Percentiles rank a stretch among this genome's conserved stretches.
Conservation (phyloP, 1,140 invertebrate species). For the Pogonomyrmex barbatus region DNA sequence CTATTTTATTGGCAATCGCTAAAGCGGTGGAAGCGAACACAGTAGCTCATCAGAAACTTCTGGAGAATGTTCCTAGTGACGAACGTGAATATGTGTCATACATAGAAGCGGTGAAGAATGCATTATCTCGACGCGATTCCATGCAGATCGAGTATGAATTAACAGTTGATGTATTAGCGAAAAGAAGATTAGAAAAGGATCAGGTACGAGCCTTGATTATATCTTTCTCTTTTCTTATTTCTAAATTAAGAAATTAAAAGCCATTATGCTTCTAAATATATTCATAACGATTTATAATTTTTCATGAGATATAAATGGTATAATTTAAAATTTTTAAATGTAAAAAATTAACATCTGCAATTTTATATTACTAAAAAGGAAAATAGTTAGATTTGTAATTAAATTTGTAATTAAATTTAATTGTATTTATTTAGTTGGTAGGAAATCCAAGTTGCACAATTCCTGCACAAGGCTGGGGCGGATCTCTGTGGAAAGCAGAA, state of each 20-base stretch:
- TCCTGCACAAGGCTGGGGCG: constrained; percentile 82
- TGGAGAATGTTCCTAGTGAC: constrained; percentile 86
- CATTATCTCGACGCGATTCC: constrained; percentile 89
- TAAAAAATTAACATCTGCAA: constrained; percentile 33
- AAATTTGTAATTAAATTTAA: constrained; percentile 59
- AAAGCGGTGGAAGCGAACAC: constrained; percentile 86
- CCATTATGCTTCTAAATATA: constrained; percentile 7
- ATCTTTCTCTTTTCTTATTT: constrained; percentile 11
- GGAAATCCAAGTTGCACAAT: constrained; percentile 73
- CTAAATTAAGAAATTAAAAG: background rate
- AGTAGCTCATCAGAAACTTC: constrained; percentile 86
- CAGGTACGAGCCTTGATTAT: constrained; percentile 84
- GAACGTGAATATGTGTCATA: constrained; percentile 91
- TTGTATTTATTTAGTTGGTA: constrained; percentile 76
- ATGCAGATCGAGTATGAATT: constrained; percentile 90
- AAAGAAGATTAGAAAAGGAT: constrained; percentile 89
- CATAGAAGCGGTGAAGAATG: constrained; percentile 90
- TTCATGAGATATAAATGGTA: background rate
- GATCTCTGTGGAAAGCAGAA: constrained; percentile 87
- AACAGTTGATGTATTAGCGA: constrained; percentile 89
- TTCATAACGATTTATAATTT: constrained; percentile 6
- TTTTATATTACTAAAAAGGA: constrained; percentile 41
- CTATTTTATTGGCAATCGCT: constrained; percentile 85
- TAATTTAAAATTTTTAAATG: constrained; percentile 10
- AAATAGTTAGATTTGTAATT: constrained; percentile 5